Base-by-base conservation (phyloP, 2,113 vertebrate species). In the Hepsetus odoe region DNA sequence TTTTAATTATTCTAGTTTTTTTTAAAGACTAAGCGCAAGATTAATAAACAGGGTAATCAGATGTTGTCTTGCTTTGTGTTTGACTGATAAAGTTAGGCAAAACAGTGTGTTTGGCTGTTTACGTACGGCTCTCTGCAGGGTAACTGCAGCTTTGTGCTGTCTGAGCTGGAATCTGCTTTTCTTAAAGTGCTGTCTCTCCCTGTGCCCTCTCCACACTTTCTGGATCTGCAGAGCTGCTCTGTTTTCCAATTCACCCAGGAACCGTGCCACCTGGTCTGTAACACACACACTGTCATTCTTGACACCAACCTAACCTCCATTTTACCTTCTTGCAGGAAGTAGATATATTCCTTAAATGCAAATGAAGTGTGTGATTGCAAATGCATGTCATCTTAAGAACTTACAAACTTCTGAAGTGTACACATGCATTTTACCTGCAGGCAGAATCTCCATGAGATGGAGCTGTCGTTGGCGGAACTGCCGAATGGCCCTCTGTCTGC, bases 151-250 rank as follows among this genome's bases (percentile, higher is more conserved):
- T 75, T 91, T 95, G 85, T 94, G 89, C 74, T 92, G 90, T 38
- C 51, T 89, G 72, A 95, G 92, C 40, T 85, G 84, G 24, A 88
- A 89, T 74, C 82, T 91, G 76, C 91, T 92, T 18, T 89, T 91
- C 74, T 82, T 79, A 88, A 95, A 95, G 59, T 38, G 85, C 38
- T 79, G 93, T 86, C 96, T 92, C 79, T 91, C 93, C 83, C 87
- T 91, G 88, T 94, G 91, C 18, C 96, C 96, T 91, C 94, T 88
- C 96, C 96, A 99, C 33, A 91, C 89, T 82, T 91, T 97, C 92
- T 99, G 97, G 85, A 99, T 96, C 81, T 92, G 81, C 82, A 97
- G 51, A 32, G 96, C 96, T 1, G 97, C 94, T 77, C 89, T 92
- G 0, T 89, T 91, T 84, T 98, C 93, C 16, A 94, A 89, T 88